These are phyloP conservation scores for Apodemia mormo DNA, from an alignment of 2,888 invertebrate genomes.

Conservation along the genomic window DNA sequence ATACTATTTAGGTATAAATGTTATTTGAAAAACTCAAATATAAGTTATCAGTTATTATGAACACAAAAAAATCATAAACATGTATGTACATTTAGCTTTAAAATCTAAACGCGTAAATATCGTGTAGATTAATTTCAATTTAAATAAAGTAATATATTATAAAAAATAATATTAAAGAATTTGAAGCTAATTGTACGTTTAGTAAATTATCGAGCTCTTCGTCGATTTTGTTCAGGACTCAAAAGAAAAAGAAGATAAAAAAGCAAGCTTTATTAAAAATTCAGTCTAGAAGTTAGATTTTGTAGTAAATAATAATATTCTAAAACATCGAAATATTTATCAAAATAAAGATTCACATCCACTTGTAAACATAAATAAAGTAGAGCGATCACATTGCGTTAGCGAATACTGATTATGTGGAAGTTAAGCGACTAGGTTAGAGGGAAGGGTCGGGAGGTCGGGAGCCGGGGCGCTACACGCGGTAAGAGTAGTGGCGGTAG, in stretches of 20 bases:
- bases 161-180: background rate
- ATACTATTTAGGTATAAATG: no score
- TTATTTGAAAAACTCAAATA: no score
- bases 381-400: conserved; percentile 72
- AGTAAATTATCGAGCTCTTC: conserved; percentile 58
- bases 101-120: background rate
- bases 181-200: conserved; percentile 9
- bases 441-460: conserved; percentile 42
- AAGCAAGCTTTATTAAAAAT: conserved; percentile 80
- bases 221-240: conserved; percentile 57
- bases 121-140: no score
- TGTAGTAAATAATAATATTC: conserved; percentile 51
- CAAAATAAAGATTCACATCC: conserved; percentile 55
- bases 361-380: conserved; percentile 65
- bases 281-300: conserved; percentile 73
- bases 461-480: conserved; percentile 84
- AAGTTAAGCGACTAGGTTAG: conserved; percentile 45
- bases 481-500: conserved; percentile 93
- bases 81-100: background rate
- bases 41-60: background rate
- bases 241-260: conserved; percentile 66
- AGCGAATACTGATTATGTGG: conserved; percentile 76
- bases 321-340: conserved; percentile 63
- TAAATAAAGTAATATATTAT: background rate
- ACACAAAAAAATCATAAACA: conserved; percentile 6